phyloP scores from a whole-genome alignment of 2,888 invertebrate genomes.

The Apotomis betuletana region DNA sequence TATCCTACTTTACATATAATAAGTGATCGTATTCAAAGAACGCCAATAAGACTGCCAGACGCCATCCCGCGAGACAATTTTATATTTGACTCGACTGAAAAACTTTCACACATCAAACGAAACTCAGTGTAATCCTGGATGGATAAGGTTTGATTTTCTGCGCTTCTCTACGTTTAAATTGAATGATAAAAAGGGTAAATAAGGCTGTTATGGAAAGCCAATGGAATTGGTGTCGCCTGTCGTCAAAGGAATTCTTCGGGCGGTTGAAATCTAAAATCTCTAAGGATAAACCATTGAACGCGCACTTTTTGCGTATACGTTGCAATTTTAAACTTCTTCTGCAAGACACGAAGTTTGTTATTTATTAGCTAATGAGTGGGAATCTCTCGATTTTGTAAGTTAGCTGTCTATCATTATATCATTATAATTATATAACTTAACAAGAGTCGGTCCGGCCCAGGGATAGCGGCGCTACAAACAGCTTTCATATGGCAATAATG shows the following conservation, averaged over 20 bases:
- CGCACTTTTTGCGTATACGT: neutral
- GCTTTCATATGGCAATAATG: no score
- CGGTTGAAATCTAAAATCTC: conserved; percentile 12
- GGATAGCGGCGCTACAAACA: no score
- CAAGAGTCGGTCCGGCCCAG: no score
- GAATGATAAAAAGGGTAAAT: conserved; percentile 37
- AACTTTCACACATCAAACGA: conserved; percentile 5
- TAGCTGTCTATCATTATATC: neutral
- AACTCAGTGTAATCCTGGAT: conserved; percentile 4
- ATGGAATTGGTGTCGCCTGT: conserved; percentile 8
- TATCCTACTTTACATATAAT: conserved; percentile 29
- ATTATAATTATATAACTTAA: no score
- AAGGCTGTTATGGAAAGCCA: conserved; percentile 34
- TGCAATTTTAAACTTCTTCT: neutral
- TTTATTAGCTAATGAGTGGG: neutral
- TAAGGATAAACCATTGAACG: neutral
- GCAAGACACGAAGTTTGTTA: neutral
- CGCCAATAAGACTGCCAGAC: conserved; percentile 20
- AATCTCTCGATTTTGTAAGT: neutral
- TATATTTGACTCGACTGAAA: conserved; percentile 33
- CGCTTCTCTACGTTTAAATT: conserved; percentile 17
- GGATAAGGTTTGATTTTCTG: conserved; percentile 5
- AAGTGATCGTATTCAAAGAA: conserved; percentile 24
- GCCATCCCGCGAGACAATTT: conserved; percentile 8
- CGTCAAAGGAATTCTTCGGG: conserved; percentile 24